phyloP scores from a whole-genome alignment of 1,140 invertebrate genomes.

The Drosophila lini region DNA sequence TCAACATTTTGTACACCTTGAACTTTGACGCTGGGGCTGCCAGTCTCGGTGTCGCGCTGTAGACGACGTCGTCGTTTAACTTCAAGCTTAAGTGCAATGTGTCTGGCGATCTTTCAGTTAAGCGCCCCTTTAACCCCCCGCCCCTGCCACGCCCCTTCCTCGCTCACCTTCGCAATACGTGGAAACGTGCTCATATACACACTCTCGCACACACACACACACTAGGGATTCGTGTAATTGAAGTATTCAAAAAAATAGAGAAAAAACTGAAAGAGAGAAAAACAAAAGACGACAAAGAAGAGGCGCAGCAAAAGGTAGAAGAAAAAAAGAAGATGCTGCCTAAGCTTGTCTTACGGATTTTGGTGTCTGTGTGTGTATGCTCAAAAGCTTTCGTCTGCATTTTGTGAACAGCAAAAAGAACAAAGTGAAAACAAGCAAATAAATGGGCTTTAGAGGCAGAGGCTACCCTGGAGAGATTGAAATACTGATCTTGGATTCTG shows the following conservation, averaged over 20 bases:
- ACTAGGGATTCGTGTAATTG: slow-evolving; percentile 29
- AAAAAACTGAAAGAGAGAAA: slow-evolving; percentile 14
- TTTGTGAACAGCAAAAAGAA: slow-evolving; percentile 31
- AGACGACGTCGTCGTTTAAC: slow-evolving; percentile 32
- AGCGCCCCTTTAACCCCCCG: slow-evolving; percentile 7
- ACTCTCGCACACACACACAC: slow-evolving; percentile 8
- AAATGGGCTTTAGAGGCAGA: neutral
- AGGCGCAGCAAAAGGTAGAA: slow-evolving; percentile 2
- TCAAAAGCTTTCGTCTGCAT: slow-evolving; percentile 29
- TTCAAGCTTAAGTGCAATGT: slow-evolving; percentile 48
- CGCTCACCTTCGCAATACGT: slow-evolving; percentile 37
- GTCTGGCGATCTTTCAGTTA: slow-evolving; percentile 41
- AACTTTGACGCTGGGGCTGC: slow-evolving; percentile 68
- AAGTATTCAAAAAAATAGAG: slow-evolving; percentile 34
- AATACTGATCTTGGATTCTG: neutral
- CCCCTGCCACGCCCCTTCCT: slow-evolving; percentile 26
- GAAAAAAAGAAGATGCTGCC: slow-evolving; percentile 28
- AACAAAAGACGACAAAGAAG: slow-evolving; percentile 17
- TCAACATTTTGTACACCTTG: slow-evolving; percentile 57
- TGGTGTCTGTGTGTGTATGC: neutral
- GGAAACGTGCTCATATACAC: slow-evolving; percentile 40
- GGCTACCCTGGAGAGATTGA: slow-evolving; percentile 5
- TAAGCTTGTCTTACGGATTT: slow-evolving; percentile 41
- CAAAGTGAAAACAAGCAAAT: slow-evolving; percentile 17
- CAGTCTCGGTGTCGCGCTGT: slow-evolving; percentile 9